phyloP scores from a whole-genome alignment of 2,797 vertebrate species.

The Catostomus latipinnis region DNA sequence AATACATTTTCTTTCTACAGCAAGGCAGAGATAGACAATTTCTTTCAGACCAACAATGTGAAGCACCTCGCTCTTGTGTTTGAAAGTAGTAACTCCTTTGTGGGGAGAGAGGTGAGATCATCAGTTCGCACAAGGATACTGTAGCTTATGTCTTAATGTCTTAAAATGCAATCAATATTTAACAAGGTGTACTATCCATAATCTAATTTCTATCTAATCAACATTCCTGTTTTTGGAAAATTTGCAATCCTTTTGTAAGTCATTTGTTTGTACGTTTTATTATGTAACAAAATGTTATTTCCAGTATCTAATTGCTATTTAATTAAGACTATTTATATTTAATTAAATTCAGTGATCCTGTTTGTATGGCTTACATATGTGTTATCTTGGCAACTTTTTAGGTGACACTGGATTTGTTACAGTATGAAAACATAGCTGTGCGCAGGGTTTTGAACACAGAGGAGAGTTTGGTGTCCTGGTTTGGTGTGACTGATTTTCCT shows the following conservation, averaged over 20 bases:
- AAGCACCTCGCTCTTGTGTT: constrained; percentile 88
- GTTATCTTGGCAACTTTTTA: constrained; percentile 58
- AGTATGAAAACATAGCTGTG: constrained; percentile 85
- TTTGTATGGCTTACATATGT: neutral
- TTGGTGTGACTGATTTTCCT: constrained; percentile 84
- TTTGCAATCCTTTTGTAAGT: neutral
- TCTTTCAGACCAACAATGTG: constrained; percentile 83
- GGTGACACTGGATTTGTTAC: constrained; percentile 90
- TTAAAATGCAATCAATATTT: no score
- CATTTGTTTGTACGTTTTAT: neutral
- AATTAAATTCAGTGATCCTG: no score
- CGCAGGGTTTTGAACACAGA: constrained; percentile 84
- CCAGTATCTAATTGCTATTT: neutral
- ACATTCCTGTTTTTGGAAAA: neutral
- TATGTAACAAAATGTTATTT: constrained; percentile 7
- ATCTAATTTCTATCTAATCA: neutral
- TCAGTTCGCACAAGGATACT: neutral
- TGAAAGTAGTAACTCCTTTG: constrained; percentile 80
- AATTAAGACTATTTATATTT: neutral
- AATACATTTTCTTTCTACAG: constrained; percentile 69
- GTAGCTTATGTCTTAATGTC: no score
- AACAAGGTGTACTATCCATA: neutral
- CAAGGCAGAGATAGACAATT: constrained; percentile 79
- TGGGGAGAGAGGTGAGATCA: constrained; percentile 88
- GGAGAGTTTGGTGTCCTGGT: constrained; percentile 75